These are phyloP conservation scores for Sitta carolinensis DNA, from an alignment of 2,797 vertebrate genomes.

Conservation along the genomic window DNA sequence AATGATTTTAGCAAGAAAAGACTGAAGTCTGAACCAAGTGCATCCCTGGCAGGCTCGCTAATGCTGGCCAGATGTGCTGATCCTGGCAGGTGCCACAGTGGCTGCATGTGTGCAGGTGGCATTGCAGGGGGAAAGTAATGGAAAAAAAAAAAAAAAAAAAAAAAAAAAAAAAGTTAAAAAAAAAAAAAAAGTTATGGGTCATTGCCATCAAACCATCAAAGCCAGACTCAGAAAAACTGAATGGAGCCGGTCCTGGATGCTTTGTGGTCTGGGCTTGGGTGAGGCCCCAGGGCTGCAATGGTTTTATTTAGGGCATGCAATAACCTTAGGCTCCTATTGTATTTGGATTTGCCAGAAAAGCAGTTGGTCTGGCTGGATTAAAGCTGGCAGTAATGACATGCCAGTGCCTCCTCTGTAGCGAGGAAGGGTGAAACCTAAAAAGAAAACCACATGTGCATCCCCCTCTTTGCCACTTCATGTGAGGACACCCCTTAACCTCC, in stretches of 20 bases:
- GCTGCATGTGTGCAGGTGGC: neutral
- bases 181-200: neutral
- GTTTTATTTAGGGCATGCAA: constrained; percentile 37
- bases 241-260: neutral
- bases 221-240: neutral
- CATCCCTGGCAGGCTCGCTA: neutral
- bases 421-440: neutral
- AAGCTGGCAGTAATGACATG: neutral
- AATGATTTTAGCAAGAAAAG: neutral
- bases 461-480: accelerated
- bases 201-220: neutral
- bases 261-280: neutral
- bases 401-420: neutral
- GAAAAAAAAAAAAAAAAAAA: no score
- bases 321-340: constrained; percentile 55
- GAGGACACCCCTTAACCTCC: neutral
- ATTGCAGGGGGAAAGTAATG: neutral
- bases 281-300: neutral
- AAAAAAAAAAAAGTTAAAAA: neutral
- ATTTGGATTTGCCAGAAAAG: constrained; percentile 28
- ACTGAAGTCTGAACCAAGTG: neutral
- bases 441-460: neutral
- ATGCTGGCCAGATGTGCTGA: neutral
- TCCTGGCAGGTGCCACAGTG: neutral
- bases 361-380: constrained; percentile 45